phyloP scores from a whole-genome alignment of 2,888 invertebrate genomes.

The Nasonovia ribisnigri region DNA sequence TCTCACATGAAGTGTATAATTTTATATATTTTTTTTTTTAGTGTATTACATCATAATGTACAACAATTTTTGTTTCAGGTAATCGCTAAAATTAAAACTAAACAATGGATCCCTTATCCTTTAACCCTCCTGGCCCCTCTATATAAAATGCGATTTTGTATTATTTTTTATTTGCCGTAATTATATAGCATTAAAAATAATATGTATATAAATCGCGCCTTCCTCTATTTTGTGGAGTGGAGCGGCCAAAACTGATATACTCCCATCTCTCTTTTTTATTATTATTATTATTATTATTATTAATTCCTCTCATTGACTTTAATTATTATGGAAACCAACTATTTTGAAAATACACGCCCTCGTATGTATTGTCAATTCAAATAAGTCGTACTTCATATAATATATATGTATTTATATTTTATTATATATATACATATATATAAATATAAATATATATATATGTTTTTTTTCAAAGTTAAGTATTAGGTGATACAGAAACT shows the following conservation, averaged over 20 bases:
- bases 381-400: conserved; percentile 50
- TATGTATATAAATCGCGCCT: conserved; percentile 35
- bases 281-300: conserved; percentile 32
- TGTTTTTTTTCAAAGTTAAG: conserved; percentile 48
- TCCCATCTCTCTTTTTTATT: conserved; percentile 23
- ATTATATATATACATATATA: conserved; percentile 11
- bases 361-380: conserved; percentile 62
- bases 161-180: conserved; percentile 54
- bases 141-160: conserved; percentile 45
- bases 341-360: conserved; percentile 60
- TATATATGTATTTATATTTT: conserved; percentile 11
- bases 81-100: conserved; percentile 60
- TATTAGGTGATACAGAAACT: conserved; percentile 58
- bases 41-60: conserved; percentile 63
- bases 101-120: conserved; percentile 48
- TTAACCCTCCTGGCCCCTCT: conserved; percentile 32
- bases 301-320: conserved; percentile 62
- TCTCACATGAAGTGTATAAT: conserved; percentile 54
- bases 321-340: conserved; percentile 55
- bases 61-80: conserved; percentile 64
- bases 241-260: conserved; percentile 52
- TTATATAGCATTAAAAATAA: conserved; percentile 40
- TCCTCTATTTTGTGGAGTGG: conserved; percentile 46
- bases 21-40: conserved; percentile 57
- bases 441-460: conserved; percentile 40